These are phyloP conservation scores for Irena cyanogastra DNA, from an alignment of 2,113 vertebrate genomes.

Conservation along the genomic window DNA sequence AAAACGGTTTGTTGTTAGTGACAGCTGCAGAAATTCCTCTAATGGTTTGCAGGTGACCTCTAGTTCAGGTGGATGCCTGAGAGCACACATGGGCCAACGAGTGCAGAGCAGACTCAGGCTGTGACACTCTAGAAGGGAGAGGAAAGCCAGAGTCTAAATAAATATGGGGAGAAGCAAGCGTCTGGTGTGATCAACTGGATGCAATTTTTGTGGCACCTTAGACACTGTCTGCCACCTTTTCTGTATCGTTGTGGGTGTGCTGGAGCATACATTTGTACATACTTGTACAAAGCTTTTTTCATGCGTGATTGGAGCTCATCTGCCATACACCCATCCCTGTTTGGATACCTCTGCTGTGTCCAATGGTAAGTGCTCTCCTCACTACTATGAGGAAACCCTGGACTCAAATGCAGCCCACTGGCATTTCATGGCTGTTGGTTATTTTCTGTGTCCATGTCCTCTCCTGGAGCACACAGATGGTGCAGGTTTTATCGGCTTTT, in stretches of 20 bases:
- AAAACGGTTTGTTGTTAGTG: not conserved
- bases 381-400: not conserved
- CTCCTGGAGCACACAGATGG: not conserved
- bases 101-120: not conserved
- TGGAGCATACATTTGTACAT: not conserved
- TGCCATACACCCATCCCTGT: not conserved
- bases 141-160: not conserved
- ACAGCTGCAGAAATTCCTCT: not conserved
- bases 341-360: not conserved
- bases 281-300: not conserved
- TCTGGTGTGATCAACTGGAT: not conserved
- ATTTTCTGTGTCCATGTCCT: not conserved
- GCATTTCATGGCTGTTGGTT: not conserved
- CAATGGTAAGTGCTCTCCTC: not conserved
- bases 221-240: not conserved
- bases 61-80: not conserved
- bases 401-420: not conserved
- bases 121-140: not conserved
- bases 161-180: not conserved
- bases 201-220: not conserved
- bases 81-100: accelerated
- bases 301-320: not conserved
- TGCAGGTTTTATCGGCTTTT: not conserved
- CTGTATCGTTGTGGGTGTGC: not conserved
- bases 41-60: not conserved